Conservation (phyloP, 2,113 vertebrate genomes). For the Arothron firmamentum region DNA sequence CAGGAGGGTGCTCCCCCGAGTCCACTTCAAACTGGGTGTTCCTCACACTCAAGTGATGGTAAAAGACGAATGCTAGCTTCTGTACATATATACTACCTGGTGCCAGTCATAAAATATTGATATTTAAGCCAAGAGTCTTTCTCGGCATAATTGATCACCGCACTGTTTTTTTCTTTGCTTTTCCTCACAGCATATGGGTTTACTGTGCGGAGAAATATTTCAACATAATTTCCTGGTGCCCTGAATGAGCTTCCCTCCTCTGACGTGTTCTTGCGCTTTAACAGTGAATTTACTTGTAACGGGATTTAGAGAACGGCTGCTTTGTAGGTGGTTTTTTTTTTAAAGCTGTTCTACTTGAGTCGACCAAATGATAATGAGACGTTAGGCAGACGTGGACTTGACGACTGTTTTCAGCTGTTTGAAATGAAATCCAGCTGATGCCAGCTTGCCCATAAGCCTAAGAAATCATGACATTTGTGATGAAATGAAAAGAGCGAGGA, state of each 20-base stretch:
- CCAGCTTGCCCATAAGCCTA: slow-evolving; percentile 7
- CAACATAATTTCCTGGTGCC: background rate
- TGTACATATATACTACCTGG: slow-evolving; percentile 3
- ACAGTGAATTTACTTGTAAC: background rate
- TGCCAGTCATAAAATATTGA: slow-evolving; percentile 55
- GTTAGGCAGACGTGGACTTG: background rate
- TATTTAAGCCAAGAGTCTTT: slow-evolving; percentile 12
- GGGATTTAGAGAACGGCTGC: background rate
- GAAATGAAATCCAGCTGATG: slow-evolving; percentile 18
- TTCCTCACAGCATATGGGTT: background rate
- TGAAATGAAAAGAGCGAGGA: background rate
- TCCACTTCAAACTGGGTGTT: slow-evolving; percentile 43
- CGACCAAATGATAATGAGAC: background rate
- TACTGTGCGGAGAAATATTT: background rate
- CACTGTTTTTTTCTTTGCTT: background rate
- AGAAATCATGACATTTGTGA: too few species aligned
- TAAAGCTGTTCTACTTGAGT: slow-evolving; percentile 7
- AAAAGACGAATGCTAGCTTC: slow-evolving; percentile 27
- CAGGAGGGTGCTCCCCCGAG: slow-evolving; percentile 39
- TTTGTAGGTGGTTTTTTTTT: background rate
- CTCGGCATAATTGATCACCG: slow-evolving; percentile 30
- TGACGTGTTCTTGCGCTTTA: background rate
- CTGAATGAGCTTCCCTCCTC: background rate
- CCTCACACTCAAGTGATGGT: slow-evolving; percentile 15
- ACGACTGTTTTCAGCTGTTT: slow-evolving; percentile 3